Evolutionary conservation across 2,113 vertebrate species (phyloP).

Genomic region (Hemibagrus wyckioides): DNA sequence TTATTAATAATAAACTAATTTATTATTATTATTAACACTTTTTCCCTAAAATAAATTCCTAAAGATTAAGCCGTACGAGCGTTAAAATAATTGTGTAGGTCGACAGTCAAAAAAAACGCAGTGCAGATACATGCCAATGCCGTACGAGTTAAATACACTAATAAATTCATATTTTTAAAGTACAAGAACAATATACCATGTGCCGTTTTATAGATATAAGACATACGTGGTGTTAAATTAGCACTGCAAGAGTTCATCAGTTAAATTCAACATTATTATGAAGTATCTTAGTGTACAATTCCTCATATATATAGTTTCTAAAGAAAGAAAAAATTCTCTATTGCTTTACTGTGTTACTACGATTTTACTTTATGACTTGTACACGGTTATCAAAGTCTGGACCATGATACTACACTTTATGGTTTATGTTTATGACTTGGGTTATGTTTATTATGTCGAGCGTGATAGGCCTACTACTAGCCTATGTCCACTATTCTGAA

Average conservation of each 20-base stretch:
- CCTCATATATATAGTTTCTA: background rate
- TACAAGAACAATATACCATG: background rate
- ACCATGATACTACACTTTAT: conserved; percentile 10
- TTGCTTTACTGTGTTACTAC: background rate
- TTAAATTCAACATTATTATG: background rate
- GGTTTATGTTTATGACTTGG: conserved; percentile 4
- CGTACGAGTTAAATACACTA: background rate
- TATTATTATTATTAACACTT: background rate
- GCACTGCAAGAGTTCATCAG: background rate
- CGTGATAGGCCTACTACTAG: background rate
- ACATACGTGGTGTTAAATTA: background rate
- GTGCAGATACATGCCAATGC: background rate
- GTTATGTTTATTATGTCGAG: background rate
- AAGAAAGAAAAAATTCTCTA: background rate
- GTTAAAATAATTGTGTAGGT: background rate
- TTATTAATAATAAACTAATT: background rate
- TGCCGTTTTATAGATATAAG: background rate
- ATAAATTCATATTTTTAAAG: background rate
- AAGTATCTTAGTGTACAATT: background rate
- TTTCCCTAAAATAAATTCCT: background rate
- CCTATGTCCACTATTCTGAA: background rate
- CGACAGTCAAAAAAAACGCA: background rate
- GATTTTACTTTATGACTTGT: background rate
- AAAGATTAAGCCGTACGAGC: background rate
- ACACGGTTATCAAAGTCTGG: conserved; percentile 15